Conservation (phyloP, 2,888 invertebrate genomes). For the Synanthedon myopaeformis region DNA sequence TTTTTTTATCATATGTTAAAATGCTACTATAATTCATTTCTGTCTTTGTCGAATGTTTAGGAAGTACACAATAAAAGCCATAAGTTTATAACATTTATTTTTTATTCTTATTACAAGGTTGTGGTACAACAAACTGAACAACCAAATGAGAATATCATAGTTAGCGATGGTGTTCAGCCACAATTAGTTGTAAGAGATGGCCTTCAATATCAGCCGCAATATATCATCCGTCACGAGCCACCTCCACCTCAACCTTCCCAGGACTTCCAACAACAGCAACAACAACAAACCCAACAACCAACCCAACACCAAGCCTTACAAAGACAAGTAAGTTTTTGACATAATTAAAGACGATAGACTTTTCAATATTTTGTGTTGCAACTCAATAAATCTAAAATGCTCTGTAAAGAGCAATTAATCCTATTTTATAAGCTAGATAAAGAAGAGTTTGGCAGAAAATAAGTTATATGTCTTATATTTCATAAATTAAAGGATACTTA, state of each 20-base stretch:
- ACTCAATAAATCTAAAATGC: too few relatives aligned
- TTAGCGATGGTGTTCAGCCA: slow-evolving; percentile 57
- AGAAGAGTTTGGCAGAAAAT: too few relatives aligned
- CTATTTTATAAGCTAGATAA: too few relatives aligned
- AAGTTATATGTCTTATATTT: too few relatives aligned
- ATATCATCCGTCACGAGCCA: slow-evolving; percentile 60
- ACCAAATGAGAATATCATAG: slow-evolving; percentile 66
- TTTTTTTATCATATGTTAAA: too few relatives aligned
- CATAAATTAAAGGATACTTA: too few relatives aligned
- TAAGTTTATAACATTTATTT: too few relatives aligned
- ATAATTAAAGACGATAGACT: not conserved
- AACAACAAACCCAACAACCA: slow-evolving; percentile 27
- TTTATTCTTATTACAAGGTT: slow-evolving; percentile 28
- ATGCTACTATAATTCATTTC: too few relatives aligned
- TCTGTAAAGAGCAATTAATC: too few relatives aligned
- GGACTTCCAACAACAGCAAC: slow-evolving; percentile 45
- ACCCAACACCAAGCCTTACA: slow-evolving; percentile 37
- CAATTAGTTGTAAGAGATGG: slow-evolving; percentile 60
- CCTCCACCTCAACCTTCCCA: slow-evolving; percentile 38
- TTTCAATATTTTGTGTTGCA: too few relatives aligned
- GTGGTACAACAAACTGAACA: slow-evolving; percentile 64
- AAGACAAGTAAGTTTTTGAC: slow-evolving; percentile 29
- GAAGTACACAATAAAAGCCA: too few relatives aligned
- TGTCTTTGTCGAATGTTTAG: too few relatives aligned
- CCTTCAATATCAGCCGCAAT: slow-evolving; percentile 59